phyloP scores from a whole-genome alignment of 2,797 vertebrate species.

The Amblyopsis hoosieri region DNA sequence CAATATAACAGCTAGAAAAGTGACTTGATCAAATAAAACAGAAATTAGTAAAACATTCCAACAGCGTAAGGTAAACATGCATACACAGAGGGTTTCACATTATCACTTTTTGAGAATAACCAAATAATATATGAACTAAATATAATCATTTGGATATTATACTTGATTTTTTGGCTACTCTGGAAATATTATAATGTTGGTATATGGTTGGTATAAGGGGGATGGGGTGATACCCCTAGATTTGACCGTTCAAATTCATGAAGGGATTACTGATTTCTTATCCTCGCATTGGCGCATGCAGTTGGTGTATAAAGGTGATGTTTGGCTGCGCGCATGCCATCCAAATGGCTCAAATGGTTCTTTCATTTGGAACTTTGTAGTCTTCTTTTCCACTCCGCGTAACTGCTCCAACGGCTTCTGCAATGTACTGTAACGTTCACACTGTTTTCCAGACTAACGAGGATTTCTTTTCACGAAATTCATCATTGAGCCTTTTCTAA shows the following conservation, averaged over 20 bases:
- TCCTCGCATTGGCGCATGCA: slow-evolving; percentile 66
- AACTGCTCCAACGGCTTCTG: slow-evolving; percentile 12
- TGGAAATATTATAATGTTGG: slow-evolving; percentile 14
- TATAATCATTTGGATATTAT: too few species aligned
- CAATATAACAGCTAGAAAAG: slow-evolving; percentile 35
- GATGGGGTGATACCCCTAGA: slow-evolving; percentile 39
- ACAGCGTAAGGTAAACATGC: too few species aligned
- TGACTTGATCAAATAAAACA: slow-evolving; percentile 47
- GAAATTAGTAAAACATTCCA: slow-evolving; percentile 42
- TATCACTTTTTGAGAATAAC: too few species aligned
- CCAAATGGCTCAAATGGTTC: slow-evolving; percentile 61
- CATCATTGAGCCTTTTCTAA: neutral
- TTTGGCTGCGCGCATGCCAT: slow-evolving; percentile 60
- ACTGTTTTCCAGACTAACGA: slow-evolving; percentile 7
- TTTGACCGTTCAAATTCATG: slow-evolving; percentile 55
- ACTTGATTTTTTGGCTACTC: slow-evolving; percentile 4
- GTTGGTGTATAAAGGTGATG: slow-evolving; percentile 50
- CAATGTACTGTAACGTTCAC: slow-evolving; percentile 12
- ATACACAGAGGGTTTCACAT: too few species aligned
- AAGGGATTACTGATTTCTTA: slow-evolving; percentile 63
- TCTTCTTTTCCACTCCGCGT: slow-evolving; percentile 30
- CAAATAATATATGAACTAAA: too few species aligned
- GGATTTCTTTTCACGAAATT: neutral
- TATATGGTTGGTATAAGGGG: neutral
- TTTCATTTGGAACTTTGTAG: slow-evolving; percentile 35